Percentiles rank a stretch among this genome's conserved stretches.
Conservation (phyloP, 2,113 vertebrate species). For the Strix aluco region DNA sequence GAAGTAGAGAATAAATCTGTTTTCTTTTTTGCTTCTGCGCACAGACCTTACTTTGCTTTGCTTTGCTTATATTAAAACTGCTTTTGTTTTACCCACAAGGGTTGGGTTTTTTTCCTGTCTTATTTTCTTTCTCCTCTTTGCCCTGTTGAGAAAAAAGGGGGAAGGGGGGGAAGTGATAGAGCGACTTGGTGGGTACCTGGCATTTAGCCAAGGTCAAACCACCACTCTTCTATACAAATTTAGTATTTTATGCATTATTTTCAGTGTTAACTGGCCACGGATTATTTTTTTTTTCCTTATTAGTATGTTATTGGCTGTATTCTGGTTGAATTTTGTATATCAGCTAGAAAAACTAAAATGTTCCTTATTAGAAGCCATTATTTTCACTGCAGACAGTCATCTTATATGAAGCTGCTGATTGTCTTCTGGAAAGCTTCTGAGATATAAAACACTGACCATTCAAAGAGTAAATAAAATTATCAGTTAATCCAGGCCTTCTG, state of each 20-base stretch:
- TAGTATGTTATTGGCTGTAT: background rate
- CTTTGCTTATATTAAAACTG: no score
- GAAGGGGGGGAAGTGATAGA: no score
- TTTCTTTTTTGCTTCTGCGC: no score
- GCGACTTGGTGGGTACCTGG: no score
- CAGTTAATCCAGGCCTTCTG: background rate
- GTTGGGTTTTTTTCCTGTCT: no score
- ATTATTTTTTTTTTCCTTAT: background rate
- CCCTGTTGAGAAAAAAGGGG: no score
- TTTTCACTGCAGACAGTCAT: background rate
- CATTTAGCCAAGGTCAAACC: no score
- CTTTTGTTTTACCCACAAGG: no score
- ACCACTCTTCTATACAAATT: background rate
- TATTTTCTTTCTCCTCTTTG: no score
- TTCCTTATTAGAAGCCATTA: background rate
- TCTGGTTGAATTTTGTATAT: background rate
- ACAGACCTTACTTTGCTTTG: no score
- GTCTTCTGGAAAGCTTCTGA: background rate
- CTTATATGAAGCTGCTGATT: background rate
- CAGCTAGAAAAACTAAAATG: background rate
- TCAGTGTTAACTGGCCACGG: background rate
- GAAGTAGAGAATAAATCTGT: no score
- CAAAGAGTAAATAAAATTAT: background rate
- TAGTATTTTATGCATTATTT: background rate
- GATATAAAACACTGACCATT: background rate